phyloP scores from a whole-genome alignment of 2,888 invertebrate species.

The Epinotia nisella region DNA sequence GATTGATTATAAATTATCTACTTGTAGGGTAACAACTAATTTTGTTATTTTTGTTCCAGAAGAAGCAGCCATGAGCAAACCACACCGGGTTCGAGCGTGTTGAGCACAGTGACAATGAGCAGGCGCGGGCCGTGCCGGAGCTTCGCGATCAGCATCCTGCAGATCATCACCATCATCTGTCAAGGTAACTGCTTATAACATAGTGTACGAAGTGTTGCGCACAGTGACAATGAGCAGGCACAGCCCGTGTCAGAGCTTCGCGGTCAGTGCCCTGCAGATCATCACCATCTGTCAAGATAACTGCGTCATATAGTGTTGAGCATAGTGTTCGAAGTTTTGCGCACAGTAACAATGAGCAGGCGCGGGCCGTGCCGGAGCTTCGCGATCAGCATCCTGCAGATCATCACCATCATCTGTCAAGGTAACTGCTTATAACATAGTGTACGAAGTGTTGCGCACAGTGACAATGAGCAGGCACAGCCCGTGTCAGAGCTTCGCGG shows the following conservation, averaged over 20 bases:
- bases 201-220: constrained; percentile 47
- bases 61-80: constrained; percentile 44
- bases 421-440: constrained; percentile 62
- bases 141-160: constrained; percentile 84
- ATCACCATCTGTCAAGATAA: constrained; percentile 86
- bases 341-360: constrained; percentile 66
- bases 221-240: constrained; percentile 67
- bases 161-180: constrained; percentile 86
- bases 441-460: constrained; percentile 47
- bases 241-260: constrained; percentile 77
- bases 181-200: constrained; percentile 73
- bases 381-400: constrained; percentile 85
- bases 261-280: constrained; percentile 85
- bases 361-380: constrained; percentile 77
- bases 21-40: no score
- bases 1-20: no score
- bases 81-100: constrained; percentile 50
- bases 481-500: constrained; percentile 79
- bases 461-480: constrained; percentile 71
- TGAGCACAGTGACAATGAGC: constrained; percentile 64
- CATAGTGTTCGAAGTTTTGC: constrained; percentile 48
- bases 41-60: constrained; percentile 26
- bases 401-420: constrained; percentile 86
- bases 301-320: background rate
- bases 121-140: constrained; percentile 74